Conservation (phyloP, 1,140 invertebrate genomes). For the Micrasema minimum region DNA sequence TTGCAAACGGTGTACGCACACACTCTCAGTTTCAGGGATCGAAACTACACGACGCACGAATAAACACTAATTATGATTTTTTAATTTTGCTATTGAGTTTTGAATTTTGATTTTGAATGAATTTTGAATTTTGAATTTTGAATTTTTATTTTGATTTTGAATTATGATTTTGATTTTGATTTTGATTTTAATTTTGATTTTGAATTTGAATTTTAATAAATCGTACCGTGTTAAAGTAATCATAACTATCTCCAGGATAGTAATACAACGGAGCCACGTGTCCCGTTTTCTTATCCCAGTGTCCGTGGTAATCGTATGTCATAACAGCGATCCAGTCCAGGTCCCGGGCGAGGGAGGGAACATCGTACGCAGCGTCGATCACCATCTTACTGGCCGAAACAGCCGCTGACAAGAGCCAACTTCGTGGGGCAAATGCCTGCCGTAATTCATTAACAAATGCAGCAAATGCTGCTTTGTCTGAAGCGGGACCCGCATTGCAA, state of each 20-base stretch:
- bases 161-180: no score
- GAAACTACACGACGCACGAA: no score
- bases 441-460: constrained; percentile 77
- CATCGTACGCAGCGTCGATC: constrained; percentile 84
- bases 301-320: constrained; percentile 88
- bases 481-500: constrained; percentile 74
- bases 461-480: constrained; percentile 81
- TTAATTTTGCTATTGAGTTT: no score
- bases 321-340: constrained; percentile 88
- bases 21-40: no score
- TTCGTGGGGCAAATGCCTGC: constrained; percentile 74
- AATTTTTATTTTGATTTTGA: no score
- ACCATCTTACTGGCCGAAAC: constrained; percentile 87
- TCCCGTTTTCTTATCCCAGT: constrained; percentile 86
- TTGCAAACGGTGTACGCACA: no score
- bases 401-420: constrained; percentile 80
- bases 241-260: constrained; percentile 75
- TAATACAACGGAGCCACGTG: constrained; percentile 84
- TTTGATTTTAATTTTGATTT: no score
- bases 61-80: no score
- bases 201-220: no score
- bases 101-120: no score
- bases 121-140: no score
- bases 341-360: constrained; percentile 73
- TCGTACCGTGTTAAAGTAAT: constrained; percentile 68